Evolutionary conservation across 1,140 invertebrate genomes (phyloP), one percentile per base, ranked within the genome.

Genomic region (Daktulosphaira vitifoliae): DNA sequence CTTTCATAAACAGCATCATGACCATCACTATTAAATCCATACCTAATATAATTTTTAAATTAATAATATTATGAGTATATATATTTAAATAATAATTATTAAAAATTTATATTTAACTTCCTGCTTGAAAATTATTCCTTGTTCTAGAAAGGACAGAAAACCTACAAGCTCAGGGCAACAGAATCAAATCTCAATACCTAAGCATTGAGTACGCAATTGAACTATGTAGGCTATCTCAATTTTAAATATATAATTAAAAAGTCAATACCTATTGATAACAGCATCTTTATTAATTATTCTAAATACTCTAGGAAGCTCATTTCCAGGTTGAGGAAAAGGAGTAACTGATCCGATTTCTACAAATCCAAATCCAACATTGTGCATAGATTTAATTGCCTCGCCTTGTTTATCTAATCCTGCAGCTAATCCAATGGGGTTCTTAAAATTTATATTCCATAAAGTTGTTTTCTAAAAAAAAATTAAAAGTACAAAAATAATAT

Each of bases 371-470:
- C 96, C 96, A 54, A 93, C 78, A 71, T 86, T 83, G 50, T 82
- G 80, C 25, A 99, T 75, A 0, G 90, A 89, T 67, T 83, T 75
- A 1, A 97, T 79, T 23, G 90, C 92, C 79, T 98, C 91, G 9
- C 84, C 96, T 76, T 98, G 84, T 74, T 99, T 99, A 75, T 99
- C 96, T 79, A 98, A 98, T 3, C 96, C 96, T 67, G 96, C 96
- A 50, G 96, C 96, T 70, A 98, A 85, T 29, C 96, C 96, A 71
- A 99, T 73, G 1, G 95, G 95, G 79, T 96, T 97, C 66, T 78
- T 77, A 51, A 98, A 85, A 16, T 85, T 71, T 66, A 84, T 74
- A 23, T 81, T 80, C 72, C 89, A 86, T 29, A 96, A 76, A 49
- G 76, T 80, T 0, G 84, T 84, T 72, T 80, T 80, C 84, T 88